These are phyloP conservation scores for Halcyon badia DNA, from an alignment of 2,797 vertebrate genomes.

Conservation along the genomic window DNA sequence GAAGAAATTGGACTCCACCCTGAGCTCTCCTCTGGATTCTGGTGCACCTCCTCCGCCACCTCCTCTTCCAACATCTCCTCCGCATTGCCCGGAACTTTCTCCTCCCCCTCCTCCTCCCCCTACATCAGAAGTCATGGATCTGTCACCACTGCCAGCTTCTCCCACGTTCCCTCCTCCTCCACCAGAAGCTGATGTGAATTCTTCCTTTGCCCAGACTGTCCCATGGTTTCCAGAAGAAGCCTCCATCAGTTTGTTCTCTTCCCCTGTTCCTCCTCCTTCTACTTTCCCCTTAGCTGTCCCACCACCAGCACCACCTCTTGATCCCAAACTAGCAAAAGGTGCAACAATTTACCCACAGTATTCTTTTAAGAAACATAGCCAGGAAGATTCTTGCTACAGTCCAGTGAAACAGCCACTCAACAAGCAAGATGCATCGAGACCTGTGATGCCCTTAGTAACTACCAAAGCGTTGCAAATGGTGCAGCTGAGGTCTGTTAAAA, in stretches of 20 bases:
- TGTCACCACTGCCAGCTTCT: conserved; percentile 68
- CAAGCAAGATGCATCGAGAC: conserved; percentile 74
- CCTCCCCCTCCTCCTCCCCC: conserved; percentile 86
- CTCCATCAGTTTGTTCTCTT: conserved; percentile 12
- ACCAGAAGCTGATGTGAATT: conserved; percentile 81
- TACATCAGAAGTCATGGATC: conserved; percentile 31
- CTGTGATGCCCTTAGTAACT: conserved; percentile 90
- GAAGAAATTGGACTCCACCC: conserved; percentile 62
- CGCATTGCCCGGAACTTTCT: conserved; percentile 68
- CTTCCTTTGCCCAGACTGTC: conserved; percentile 73
- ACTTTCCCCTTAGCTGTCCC: conserved; percentile 69
- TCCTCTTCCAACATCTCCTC: conserved; percentile 70
- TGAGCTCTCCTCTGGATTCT: conserved; percentile 53
- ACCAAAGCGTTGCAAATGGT: conserved; percentile 91
- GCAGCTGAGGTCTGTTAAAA: conserved; percentile 90
- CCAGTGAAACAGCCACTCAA: conserved; percentile 42
- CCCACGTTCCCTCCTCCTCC: conserved; percentile 89
- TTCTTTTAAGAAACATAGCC: conserved; percentile 58
- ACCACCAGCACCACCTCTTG: conserved; percentile 80
- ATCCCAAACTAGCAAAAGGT: conserved; percentile 80
- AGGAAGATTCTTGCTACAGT: conserved; percentile 55
- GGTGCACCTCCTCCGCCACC: conserved; percentile 67
- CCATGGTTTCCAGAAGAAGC: conserved; percentile 69
- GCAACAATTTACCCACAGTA: conserved; percentile 66
- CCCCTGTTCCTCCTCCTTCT: conserved; percentile 55